Conservation (phyloP, 53 echinoderm and acorn worm genomes). For the Actinopyga echinites region DNA sequence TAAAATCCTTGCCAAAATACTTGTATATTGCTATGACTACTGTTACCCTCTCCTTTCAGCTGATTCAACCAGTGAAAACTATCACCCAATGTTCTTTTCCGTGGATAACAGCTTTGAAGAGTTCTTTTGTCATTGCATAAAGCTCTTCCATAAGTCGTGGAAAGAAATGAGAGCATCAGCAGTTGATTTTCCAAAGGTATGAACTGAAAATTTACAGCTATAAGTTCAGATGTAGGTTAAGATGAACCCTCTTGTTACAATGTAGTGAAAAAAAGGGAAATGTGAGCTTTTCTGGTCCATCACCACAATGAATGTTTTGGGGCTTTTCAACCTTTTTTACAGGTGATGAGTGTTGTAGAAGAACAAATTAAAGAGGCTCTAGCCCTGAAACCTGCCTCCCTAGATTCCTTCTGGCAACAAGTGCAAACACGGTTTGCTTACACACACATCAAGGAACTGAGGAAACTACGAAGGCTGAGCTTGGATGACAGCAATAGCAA, state of each 20-base stretch:
- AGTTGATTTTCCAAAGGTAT: slow-evolving; percentile 86
- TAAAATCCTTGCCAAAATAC: too few relatives aligned
- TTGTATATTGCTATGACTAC: not conserved
- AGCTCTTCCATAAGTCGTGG: slow-evolving; percentile 96
- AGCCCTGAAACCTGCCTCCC: slow-evolving; percentile 64
- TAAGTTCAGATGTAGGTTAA: too few relatives aligned
- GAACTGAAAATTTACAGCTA: not conserved
- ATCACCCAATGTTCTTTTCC: slow-evolving; percentile 97
- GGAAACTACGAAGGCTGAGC: slow-evolving; percentile 76
- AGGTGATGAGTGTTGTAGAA: slow-evolving; percentile 91
- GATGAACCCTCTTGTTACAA: too few relatives aligned
- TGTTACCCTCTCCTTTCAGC: slow-evolving; percentile 47
- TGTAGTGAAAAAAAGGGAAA: too few relatives aligned
- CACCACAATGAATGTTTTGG: too few relatives aligned
- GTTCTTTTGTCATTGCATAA: slow-evolving; percentile 95
- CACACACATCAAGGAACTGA: slow-evolving; percentile 75
- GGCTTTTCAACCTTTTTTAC: not conserved
- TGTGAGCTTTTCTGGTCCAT: too few relatives aligned
- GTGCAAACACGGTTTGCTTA: slow-evolving; percentile 74
- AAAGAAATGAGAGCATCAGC: slow-evolving; percentile 90
- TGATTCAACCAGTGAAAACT: slow-evolving; percentile 65
- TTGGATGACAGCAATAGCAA: slow-evolving; percentile 84
- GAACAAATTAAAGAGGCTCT: slow-evolving; percentile 85
- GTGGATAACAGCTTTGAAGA: slow-evolving; percentile 92
- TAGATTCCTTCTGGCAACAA: slow-evolving; percentile 87